Conservation (phyloP, 2,888 invertebrate genomes). For the Drosophila imparisetae region DNA sequence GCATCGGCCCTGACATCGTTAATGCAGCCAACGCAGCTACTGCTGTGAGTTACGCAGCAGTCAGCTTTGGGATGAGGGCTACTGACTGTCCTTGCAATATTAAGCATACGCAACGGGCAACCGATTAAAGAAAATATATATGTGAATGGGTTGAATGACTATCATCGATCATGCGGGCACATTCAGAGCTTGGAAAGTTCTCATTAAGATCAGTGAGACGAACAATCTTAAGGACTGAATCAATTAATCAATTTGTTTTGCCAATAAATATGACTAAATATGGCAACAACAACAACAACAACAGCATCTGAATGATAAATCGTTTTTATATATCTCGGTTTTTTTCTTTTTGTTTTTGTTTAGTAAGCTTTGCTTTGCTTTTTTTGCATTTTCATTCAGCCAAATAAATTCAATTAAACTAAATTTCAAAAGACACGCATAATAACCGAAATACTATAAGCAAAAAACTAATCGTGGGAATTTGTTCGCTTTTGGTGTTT, state of each 20-base stretch:
- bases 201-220: slow-evolving; percentile 27
- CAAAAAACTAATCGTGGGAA: slow-evolving; percentile 72
- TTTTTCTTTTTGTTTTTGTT: slow-evolving; percentile 16
- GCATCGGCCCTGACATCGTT: slow-evolving; percentile 56
- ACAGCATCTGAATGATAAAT: slow-evolving; percentile 65
- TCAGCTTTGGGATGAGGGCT: slow-evolving; percentile 25
- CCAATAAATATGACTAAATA: slow-evolving; percentile 74
- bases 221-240: slow-evolving; percentile 41
- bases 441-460: slow-evolving; percentile 31
- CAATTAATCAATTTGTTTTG: slow-evolving; percentile 78
- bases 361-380: slow-evolving; percentile 4
- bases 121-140: slow-evolving; percentile 4
- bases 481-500: slow-evolving; percentile 60
- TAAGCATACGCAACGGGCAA: slow-evolving; percentile 55
- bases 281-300: slow-evolving; percentile 42
- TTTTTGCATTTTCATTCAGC: slow-evolving; percentile 64
- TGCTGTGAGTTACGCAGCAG: slow-evolving; percentile 51
- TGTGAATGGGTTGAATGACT: neutral
- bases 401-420: slow-evolving; percentile 74
- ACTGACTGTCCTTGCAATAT: slow-evolving; percentile 43
- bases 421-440: slow-evolving; percentile 64
- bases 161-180: slow-evolving; percentile 43
- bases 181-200: slow-evolving; percentile 34
- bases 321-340: slow-evolving; percentile 22
- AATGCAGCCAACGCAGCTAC: slow-evolving; percentile 45